Conservation (phyloP, 2,888 invertebrate species). For the Ennomos fuscantarius region DNA sequence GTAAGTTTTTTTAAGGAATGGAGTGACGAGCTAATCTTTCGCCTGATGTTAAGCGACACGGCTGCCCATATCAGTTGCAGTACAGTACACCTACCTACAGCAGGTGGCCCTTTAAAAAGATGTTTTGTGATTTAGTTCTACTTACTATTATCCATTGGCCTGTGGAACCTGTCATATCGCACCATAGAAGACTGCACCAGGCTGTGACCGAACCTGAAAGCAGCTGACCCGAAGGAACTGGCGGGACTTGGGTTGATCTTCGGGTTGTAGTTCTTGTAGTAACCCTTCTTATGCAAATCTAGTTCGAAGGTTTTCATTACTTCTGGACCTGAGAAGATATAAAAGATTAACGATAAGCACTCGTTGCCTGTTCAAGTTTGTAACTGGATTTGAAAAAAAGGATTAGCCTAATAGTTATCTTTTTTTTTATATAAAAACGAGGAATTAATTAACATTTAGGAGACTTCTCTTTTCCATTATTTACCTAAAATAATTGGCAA, state of each 20-base stretch:
- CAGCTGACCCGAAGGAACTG: slow-evolving; percentile 92
- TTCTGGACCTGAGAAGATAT: slow-evolving; percentile 84
- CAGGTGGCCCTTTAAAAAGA: background rate
- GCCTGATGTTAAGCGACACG: too few species aligned
- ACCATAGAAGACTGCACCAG: slow-evolving; percentile 92
- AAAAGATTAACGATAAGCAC: too few species aligned
- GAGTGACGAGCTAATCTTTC: too few species aligned
- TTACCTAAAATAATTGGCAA: slow-evolving; percentile 91
- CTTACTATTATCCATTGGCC: slow-evolving; percentile 90
- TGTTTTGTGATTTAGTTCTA: slow-evolving; percentile 35
- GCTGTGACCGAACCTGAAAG: slow-evolving; percentile 95
- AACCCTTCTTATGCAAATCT: slow-evolving; percentile 88
- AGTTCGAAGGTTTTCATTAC: slow-evolving; percentile 91
- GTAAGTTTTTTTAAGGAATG: too few species aligned
- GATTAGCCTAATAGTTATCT: too few species aligned
- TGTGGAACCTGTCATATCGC: slow-evolving; percentile 89
- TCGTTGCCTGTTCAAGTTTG: too few species aligned
- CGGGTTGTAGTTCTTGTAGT: slow-evolving; percentile 88
- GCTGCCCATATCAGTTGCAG: too few species aligned
- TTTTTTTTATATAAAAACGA: too few species aligned
- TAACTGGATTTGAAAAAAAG: too few species aligned
- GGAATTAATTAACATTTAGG: too few species aligned
- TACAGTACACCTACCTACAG: too few species aligned
- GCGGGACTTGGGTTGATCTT: slow-evolving; percentile 90
- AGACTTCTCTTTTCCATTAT: slow-evolving; percentile 7